Base-by-base conservation (phyloP, 2,113 vertebrate genomes). In the Indicator indicator region DNA sequence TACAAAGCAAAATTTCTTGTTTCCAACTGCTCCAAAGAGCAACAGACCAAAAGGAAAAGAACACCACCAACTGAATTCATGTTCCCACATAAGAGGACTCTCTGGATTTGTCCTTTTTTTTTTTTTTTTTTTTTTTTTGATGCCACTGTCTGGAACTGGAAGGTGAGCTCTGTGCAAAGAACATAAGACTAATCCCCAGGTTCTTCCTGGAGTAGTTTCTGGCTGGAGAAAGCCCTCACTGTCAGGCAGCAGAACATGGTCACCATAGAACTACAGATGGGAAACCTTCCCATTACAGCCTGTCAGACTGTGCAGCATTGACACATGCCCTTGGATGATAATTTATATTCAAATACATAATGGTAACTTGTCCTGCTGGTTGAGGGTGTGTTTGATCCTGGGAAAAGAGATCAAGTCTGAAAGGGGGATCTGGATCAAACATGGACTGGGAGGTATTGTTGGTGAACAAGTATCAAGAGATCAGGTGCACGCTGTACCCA, bases 51-150 rank as follows among this genome's bases (percentile, higher is more conserved):
- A 26, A 70, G 30, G 12, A 48, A 54, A 4, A 40, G 14, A 77
- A 36, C 2, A 55, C 1, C 0, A 55, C 2, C 0, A 2, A 46
- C 26, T 30, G 7, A 4, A 83, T 24, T 20, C 18, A 12, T 8
- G 5, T 63, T 76, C 50, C 69, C 36, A 13, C 5, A 28, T 16
- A 59, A 46, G 9, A 72, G 16, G 12, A 42, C 24, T 33, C 42
- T 56, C 40, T 62, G 55, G 9, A 60, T 83, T 77, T 68, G 48
- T 42, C 27, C 5, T 7, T 7, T 89, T 36, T 36, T 36, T 36
- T 36, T 36, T 36, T 94, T 73, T 23, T 44, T 44, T 48, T 23
- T 54, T 0, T 69, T 42, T 90, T 40, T 26, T 75, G 32, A 28
- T 59, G 38, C 59, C 86, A 32, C 69, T 68, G 27, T 59, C 56